Base-by-base conservation (phyloP, 2,113 vertebrate genomes). In the Petrocephalus zakoni region DNA sequence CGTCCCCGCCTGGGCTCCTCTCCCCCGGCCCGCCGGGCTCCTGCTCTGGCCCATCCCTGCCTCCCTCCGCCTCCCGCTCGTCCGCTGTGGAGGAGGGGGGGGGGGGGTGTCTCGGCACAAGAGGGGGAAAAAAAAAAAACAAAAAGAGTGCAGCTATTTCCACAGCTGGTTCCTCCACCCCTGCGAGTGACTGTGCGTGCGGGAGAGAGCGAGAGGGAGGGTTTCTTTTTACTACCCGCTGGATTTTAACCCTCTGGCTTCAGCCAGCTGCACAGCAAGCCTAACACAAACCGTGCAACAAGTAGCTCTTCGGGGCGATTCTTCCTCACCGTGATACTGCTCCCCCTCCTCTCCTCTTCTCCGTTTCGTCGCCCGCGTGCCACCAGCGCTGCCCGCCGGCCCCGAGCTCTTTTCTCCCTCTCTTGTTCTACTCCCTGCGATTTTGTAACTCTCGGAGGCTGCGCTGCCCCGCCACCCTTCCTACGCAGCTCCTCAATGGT, bases 161-260 rank as follows among this genome's bases (percentile, higher is more conserved):
- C 95, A 96, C 96, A 96, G 95, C 94, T 95, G 93, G 96, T 94
- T 95, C 96, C 97, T 95, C 96, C 97, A 55, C 84, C 96, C 96
- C 96, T 96, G 92, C 93, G 92, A 93, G 92, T 89, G 93, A 93
- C 93, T 95, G 81, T 92, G 93, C 92, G 91, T 68, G 61, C 25
- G 25, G 61, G 61, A 68, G 61, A 8, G 47, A 55, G 53, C 93
- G 92, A 94, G 93, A 92, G 94, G 88, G 94, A 94, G 92, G 94
- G 89, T 81, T 93, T 90, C 92, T 84, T 82, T 89, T 88, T 81
- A 90, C 93, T 90, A 89, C 92, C 90, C 90, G 94, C 90, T 92
- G 93, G 90, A 92, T 90, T 88, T 89, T 90, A 91, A 90, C 91
- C 92, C 89, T 90, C 49, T 84, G 88, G 64, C 90, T 89, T 53